Conservation (phyloP, 2,888 invertebrate genomes). For the Drepana falcataria region DNA sequence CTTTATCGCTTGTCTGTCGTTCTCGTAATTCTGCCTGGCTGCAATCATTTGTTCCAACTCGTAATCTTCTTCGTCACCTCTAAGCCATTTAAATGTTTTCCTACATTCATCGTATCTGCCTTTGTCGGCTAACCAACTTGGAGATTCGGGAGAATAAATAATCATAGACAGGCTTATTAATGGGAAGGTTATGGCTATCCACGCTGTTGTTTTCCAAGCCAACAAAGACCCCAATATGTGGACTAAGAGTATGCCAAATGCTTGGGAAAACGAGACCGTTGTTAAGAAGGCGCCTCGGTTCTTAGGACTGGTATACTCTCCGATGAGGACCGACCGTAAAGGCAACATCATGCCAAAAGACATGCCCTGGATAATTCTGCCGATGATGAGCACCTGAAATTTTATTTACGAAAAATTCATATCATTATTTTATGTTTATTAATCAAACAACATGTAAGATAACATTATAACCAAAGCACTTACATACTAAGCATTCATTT, state of each 20-base stretch:
- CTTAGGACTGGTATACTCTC: slow-evolving; percentile 78
- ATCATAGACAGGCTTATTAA: slow-evolving; percentile 60
- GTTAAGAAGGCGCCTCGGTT: slow-evolving; percentile 80
- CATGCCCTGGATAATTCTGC: slow-evolving; percentile 54
- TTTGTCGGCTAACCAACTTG: slow-evolving; percentile 80
- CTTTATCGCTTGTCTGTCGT: slow-evolving; percentile 11
- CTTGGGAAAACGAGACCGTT: slow-evolving; percentile 76
- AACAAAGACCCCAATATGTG: slow-evolving; percentile 80
- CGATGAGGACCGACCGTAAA: slow-evolving; percentile 69
- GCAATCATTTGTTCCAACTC: slow-evolving; percentile 54
- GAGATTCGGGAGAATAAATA: slow-evolving; percentile 77
- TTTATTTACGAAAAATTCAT: background rate
- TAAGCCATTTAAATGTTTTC: slow-evolving; percentile 73
- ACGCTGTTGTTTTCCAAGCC: slow-evolving; percentile 75
- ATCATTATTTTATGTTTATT: too few relatives aligned
- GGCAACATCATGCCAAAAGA: slow-evolving; percentile 73
- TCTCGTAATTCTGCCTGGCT: slow-evolving; percentile 29
- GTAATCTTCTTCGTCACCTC: slow-evolving; percentile 68
- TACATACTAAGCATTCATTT: background rate
- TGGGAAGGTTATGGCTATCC: slow-evolving; percentile 62
- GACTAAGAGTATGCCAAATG: slow-evolving; percentile 78
- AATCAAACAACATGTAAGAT: too few relatives aligned
- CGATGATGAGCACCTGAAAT: slow-evolving; percentile 42
- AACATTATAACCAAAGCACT: too few relatives aligned
- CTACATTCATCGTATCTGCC: slow-evolving; percentile 74